Conservation (phyloP, 2,797 vertebrate genomes). For the Phoebastria nigripes region DNA sequence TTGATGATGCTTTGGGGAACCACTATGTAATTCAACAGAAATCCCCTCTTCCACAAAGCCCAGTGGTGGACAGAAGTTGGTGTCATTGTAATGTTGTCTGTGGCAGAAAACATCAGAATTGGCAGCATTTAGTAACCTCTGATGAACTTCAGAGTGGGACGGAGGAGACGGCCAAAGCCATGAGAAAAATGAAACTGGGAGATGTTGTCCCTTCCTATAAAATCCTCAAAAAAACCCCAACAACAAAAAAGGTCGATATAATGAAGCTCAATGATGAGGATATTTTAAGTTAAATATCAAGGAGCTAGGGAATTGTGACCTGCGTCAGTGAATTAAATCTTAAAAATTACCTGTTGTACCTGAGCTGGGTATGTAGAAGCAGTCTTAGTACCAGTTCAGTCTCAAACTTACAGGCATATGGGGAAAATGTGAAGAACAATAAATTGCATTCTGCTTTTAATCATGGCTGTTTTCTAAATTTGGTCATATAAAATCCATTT, state of each 20-base stretch:
- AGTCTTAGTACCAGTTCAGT: background rate
- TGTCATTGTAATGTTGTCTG: background rate
- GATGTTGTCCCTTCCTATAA: background rate
- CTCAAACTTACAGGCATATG: background rate
- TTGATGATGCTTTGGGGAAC: background rate
- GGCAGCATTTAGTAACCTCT: background rate
- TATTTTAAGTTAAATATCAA: background rate
- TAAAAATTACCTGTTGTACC: background rate
- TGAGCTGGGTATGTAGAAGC: background rate
- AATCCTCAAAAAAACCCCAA: background rate
- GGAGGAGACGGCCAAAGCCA: background rate
- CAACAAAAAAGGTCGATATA: background rate
- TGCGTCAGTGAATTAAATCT: background rate
- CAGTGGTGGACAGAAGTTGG: background rate
- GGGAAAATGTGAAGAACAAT: background rate
- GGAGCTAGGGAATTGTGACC: background rate
- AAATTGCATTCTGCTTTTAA: slow-evolving; percentile 39
- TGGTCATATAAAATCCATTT: slow-evolving; percentile 8
- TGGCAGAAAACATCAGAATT: background rate
- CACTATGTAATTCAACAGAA: background rate
- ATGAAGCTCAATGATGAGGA: background rate
- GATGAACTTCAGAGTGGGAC: background rate
- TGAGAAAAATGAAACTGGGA: background rate
- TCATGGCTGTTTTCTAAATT: slow-evolving; percentile 21
- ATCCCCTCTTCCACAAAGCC: background rate